Evolutionary conservation across 1,140 invertebrate genomes (phyloP), one percentile per base, ranked within the genome.

Genomic region (Dreissena rostriformis): DNA sequence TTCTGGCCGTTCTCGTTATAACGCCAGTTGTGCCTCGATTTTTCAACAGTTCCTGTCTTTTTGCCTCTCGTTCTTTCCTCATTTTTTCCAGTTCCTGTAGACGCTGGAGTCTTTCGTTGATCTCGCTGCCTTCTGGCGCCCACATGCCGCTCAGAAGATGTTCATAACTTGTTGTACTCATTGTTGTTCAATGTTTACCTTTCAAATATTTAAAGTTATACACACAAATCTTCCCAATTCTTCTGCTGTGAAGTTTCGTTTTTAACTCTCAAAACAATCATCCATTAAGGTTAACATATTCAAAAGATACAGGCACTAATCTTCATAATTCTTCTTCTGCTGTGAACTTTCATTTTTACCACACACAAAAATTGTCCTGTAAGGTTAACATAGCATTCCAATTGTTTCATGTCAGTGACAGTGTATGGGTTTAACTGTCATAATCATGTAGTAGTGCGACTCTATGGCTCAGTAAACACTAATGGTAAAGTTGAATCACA

Each of bases 11-110:
- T 61, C 66, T 79, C n/a, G 68, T 28, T 14, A 71, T 79, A 19
- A 61, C 57, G 39, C n/a, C 22, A 8, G 55, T 53, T 11, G 28
- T 24, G 11, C 28, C 26, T 11, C 28, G 11, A 57, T 73, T 55
- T 52, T 73, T 81, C n/a, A 72, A 19, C 15, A 66, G 19, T 19
- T 39, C 70, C 63, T 65, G 26, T 14, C 71, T 29, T 29, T 80
- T 78, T 10, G 66, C 67, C 15, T 83, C 79, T 53, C 83, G 53
- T 52, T 87, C 75, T 61, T 83, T 79, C 79, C 86, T 82, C 75
- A 85, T 75, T 53, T 82, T 29, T 75, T 87, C 76, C 8, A 87
- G 53, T 61, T 87, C 79, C 63, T 85, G 74, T 8, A 87, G 53
- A 53, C 82, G 76, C 52, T 83, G 57, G 49, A 87, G 65, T 0